Conservation (phyloP, 1,140 invertebrate species). For the Diorhabda elongata region DNA sequence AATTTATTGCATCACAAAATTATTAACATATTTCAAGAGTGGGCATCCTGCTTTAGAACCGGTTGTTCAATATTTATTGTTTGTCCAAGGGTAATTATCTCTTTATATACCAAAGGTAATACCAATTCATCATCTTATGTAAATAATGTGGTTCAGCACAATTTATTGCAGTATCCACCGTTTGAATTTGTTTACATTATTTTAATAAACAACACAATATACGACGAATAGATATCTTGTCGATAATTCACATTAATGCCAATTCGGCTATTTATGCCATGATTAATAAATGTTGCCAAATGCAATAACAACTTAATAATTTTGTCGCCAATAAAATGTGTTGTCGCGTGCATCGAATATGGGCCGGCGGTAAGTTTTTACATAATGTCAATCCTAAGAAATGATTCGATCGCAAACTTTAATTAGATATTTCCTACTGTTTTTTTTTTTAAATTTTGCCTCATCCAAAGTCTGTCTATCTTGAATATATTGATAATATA, state of each 20-base stretch:
- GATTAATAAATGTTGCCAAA: background rate
- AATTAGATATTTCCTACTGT: too few species aligned
- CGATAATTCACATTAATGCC: conserved; percentile 1
- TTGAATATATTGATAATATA: too few species aligned
- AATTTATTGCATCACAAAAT: background rate
- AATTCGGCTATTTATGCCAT: background rate
- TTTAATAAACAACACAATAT: conserved; percentile 6
- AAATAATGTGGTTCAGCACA: background rate
- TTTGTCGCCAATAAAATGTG: too few species aligned
- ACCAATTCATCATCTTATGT: conserved; percentile 9
- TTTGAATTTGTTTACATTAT: conserved; percentile 7
- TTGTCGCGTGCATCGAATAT: too few species aligned
- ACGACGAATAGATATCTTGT: background rate
- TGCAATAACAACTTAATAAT: too few species aligned
- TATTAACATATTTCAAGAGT: background rate
- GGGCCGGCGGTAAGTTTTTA: too few species aligned
- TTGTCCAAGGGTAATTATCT: background rate
- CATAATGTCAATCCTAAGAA: too few species aligned
- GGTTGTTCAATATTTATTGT: conserved; percentile 4
- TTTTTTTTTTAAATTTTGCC: too few species aligned
- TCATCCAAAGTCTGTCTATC: too few species aligned
- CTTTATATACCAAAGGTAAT: background rate
- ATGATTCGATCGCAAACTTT: too few species aligned
- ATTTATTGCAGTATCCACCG: background rate
- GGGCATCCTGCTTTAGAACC: background rate